Evolutionary conservation across 2,888 invertebrate species (phyloP).

Genomic region (Apoda limacodes): DNA sequence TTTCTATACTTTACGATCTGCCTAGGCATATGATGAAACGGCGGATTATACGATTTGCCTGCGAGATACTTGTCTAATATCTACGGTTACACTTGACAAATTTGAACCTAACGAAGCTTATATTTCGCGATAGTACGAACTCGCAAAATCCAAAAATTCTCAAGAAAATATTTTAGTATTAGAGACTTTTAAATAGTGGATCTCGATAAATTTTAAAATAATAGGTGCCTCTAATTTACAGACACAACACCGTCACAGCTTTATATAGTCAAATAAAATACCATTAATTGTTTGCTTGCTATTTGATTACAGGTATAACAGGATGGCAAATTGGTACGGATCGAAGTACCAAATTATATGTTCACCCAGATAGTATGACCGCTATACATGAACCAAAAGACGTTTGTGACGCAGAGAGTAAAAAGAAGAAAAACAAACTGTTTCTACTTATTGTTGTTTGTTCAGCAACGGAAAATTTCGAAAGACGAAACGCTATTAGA

Average conservation of each 20-base stretch:
- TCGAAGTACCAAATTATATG: constrained; percentile 77
- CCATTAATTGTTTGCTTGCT: not conserved
- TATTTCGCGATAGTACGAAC: too few species aligned
- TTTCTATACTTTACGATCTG: too few species aligned
- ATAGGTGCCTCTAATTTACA: not conserved
- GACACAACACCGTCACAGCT: not conserved
- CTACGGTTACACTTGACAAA: too few species aligned
- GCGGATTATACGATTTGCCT: too few species aligned
- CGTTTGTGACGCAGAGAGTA: constrained; percentile 51
- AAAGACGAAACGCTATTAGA: constrained; percentile 74
- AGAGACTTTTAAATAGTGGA: too few species aligned
- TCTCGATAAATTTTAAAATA: not conserved
- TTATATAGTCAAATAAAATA: too few species aligned
- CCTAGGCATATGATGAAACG: too few species aligned
- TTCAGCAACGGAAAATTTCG: constrained; percentile 77
- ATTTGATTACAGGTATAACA: constrained; percentile 36
- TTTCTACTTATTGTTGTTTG: constrained; percentile 81
- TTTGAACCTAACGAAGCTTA: too few species aligned
- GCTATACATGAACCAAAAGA: constrained; percentile 72
- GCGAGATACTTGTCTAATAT: too few species aligned
- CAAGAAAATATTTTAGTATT: not conserved
- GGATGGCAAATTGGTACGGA: constrained; percentile 84
- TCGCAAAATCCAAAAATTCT: too few species aligned
- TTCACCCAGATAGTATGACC: constrained; percentile 77
- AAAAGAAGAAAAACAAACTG: constrained; percentile 37